Evolutionary conservation across 2,797 vertebrate genomes (phyloP).

Genomic region (Thaleichthys pacificus): DNA sequence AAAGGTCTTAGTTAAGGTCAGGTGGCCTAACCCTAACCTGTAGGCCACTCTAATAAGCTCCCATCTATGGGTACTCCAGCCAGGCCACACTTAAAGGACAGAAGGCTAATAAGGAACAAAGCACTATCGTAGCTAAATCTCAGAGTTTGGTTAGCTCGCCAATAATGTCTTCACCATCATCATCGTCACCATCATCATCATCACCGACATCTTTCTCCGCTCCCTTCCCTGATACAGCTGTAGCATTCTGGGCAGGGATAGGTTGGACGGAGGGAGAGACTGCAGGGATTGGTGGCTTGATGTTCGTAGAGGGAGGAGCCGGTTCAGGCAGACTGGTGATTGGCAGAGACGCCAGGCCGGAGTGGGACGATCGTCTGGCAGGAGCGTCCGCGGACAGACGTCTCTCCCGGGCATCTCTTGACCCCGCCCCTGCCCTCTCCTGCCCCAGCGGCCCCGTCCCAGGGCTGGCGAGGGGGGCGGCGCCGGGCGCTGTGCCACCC

Average conservation of each 20-base stretch:
- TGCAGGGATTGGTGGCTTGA: constrained; percentile 21
- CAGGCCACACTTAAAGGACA: constrained; percentile 69
- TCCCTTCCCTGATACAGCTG: constrained; percentile 41
- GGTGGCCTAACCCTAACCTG: constrained; percentile 52
- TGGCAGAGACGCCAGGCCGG: constrained; percentile 58
- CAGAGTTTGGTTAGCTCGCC: constrained; percentile 87
- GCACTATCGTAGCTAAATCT: constrained; percentile 61
- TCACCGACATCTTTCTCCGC: constrained; percentile 43
- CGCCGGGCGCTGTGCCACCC: constrained; percentile 77
- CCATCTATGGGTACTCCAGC: constrained; percentile 30
- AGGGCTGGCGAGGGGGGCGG: constrained; percentile 59
- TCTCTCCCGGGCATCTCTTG: constrained; percentile 41
- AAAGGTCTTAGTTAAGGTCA: constrained; percentile 67
- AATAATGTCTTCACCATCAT: constrained; percentile 58
- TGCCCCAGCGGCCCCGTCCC: constrained; percentile 41
- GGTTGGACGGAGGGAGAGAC: constrained; percentile 39
- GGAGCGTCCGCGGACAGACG: constrained; percentile 37
- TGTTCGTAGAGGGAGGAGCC: constrained; percentile 13
- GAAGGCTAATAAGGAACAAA: constrained; percentile 64
- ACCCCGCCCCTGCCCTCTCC: constrained; percentile 39
- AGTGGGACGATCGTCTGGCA: constrained; percentile 59
- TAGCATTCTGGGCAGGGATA: constrained; percentile 23
- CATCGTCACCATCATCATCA: constrained; percentile 44
- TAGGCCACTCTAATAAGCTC: constrained; percentile 44
- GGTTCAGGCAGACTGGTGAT: constrained; percentile 26